Evolutionary conservation across 2,113 vertebrate genomes (phyloP).

Genomic region (Chloropsis hardwickii): DNA sequence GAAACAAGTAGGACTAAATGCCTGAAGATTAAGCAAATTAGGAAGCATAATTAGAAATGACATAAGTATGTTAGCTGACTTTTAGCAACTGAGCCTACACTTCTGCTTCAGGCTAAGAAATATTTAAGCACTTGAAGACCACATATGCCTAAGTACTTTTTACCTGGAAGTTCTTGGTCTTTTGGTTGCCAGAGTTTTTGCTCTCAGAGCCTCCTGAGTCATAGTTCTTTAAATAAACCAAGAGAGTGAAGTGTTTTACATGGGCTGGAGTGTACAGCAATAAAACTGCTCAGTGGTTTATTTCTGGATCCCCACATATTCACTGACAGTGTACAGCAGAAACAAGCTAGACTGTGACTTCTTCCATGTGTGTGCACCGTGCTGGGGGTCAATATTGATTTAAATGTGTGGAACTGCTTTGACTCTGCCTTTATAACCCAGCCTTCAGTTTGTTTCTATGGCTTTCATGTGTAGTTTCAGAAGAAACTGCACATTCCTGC

Average conservation of each 20-base stretch:
- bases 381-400: background rate
- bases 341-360: background rate
- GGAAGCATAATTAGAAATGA: background rate
- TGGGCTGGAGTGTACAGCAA: background rate
- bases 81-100: background rate
- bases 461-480: background rate
- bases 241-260: background rate
- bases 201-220: background rate
- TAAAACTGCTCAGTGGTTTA: background rate
- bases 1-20: background rate
- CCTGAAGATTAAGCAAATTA: background rate
- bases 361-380: background rate
- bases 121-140: background rate
- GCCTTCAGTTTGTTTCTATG: background rate
- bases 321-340: background rate
- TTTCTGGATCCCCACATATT: background rate
- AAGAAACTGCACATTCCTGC: background rate
- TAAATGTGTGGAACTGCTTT: background rate
- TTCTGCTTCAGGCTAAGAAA: background rate
- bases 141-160: background rate
- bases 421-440: background rate
- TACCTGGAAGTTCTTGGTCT: background rate
- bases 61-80: background rate
- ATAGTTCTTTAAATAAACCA: background rate
- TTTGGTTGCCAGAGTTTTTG: background rate